These are phyloP conservation scores for Enteromius afrohamiltoni DNA, from an alignment of 2,797 vertebrate genomes.

Conservation along the genomic window DNA sequence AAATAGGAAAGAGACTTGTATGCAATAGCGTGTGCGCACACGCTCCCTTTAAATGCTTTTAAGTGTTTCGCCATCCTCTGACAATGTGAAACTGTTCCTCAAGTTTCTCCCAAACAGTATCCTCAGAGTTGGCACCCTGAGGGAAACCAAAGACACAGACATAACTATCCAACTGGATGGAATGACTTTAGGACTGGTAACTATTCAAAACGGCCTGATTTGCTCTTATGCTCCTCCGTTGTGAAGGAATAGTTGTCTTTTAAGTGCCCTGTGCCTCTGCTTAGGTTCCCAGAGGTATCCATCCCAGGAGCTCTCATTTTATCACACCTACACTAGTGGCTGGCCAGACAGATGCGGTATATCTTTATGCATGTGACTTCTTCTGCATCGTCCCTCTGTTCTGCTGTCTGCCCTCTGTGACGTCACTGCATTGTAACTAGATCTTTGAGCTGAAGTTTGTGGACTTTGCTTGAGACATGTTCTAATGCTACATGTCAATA, in stretches of 20 bases:
- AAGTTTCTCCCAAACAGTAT: conserved; percentile 69
- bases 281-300: conserved; percentile 81
- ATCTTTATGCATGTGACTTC: conserved; percentile 73
- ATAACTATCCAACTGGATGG: conserved; percentile 70
- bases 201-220: conserved; percentile 64
- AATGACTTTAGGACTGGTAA: conserved; percentile 73
- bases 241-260: conserved; percentile 53
- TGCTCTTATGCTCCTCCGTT: conserved; percentile 54
- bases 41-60: conserved; percentile 25
- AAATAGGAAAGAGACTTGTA: background rate
- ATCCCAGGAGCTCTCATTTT: conserved; percentile 78
- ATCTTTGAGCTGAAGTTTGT: conserved; percentile 54
- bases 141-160: conserved; percentile 64
- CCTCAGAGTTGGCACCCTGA: conserved; percentile 71
- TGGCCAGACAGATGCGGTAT: conserved; percentile 80
- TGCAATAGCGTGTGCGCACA: background rate
- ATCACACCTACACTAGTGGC: conserved; percentile 77
- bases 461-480: conserved; percentile 29
- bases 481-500: conserved; percentile 56
- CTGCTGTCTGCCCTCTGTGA: conserved; percentile 41
- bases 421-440: conserved; percentile 49
- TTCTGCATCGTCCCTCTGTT: conserved; percentile 37
- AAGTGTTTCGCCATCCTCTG: conserved; percentile 8
- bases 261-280: conserved; percentile 75
- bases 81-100: conserved; percentile 35